phyloP scores from a whole-genome alignment of 1,140 invertebrate species.

The Apocrypta bakeri region DNA sequence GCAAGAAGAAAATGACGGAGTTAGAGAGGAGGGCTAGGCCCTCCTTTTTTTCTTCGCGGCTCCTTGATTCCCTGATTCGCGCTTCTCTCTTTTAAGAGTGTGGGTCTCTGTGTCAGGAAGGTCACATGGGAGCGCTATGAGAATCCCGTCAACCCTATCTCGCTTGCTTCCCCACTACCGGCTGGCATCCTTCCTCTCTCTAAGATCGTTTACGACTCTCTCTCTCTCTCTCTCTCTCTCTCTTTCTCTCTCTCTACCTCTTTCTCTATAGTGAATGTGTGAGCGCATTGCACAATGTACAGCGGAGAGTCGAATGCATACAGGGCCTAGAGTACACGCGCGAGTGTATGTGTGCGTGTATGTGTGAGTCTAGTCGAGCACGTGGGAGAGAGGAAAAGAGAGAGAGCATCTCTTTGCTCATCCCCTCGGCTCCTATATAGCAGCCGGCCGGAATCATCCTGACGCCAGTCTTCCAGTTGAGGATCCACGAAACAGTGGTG shows the following conservation, averaged over 20 bases:
- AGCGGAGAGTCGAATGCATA: conserved; percentile 23
- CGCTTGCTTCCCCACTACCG: conserved; percentile 28
- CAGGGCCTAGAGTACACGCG: not conserved
- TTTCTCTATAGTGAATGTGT: conserved; percentile 23
- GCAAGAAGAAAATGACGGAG: conserved; percentile 32
- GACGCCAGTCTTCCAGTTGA: conserved; percentile 68
- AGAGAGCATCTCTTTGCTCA: conserved; percentile 51
- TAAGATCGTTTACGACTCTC: not conserved
- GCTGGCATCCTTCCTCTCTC: conserved; percentile 40
- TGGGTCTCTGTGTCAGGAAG: conserved; percentile 74
- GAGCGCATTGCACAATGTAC: conserved; percentile 22
- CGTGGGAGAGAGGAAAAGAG: conserved; percentile 61
- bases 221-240: conserved; percentile 12
- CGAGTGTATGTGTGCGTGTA: not conserved
- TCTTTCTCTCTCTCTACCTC: conserved; percentile 8
- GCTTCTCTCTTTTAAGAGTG: conserved; percentile 52
- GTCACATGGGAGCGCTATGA: conserved; percentile 64
- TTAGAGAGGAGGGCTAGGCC: conserved; percentile 3
- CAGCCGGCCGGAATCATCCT: conserved; percentile 58
- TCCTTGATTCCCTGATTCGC: conserved; percentile 32
- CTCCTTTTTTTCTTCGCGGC: conserved; percentile 18
- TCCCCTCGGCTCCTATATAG: conserved; percentile 66
- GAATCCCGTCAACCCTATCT: conserved; percentile 50
- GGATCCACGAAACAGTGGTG: conserved; percentile 64
- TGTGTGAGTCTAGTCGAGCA: conserved; percentile 33